Base-by-base conservation (phyloP, 2,888 invertebrate genomes). In the Cryptophagus acutangulus region DNA sequence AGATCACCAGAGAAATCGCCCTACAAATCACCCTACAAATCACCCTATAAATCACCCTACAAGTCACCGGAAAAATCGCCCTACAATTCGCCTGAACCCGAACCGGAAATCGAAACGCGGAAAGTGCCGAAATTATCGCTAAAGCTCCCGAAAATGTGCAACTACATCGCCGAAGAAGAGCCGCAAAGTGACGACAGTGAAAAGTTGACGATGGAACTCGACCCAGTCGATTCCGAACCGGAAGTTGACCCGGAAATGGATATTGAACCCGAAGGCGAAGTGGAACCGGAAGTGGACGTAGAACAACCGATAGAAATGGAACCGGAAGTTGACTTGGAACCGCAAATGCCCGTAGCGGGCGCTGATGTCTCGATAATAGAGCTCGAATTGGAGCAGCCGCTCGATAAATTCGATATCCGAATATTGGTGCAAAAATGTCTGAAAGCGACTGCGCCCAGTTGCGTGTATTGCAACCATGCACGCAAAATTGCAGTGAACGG, bases 391-490 rank as follows among this genome's bases (percentile, higher is more conserved):
- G 81, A 87, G 58, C 81, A 77, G 45, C 83, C 85, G 10, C 63
- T 89, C 48, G 87, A 88, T 60, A 83, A 78, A 65, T 82, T 87
- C 65, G 78, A 82, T 42, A 72, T 84, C 29, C 77, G 82, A 55
- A 76, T 82, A 45, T 72, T 89, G 45, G 62, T 89, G 18, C 84
- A 84, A 61, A 81, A 82, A 48, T 88, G 87, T 66, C 70, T 89
- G 36, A 73, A 76, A 48, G 76, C 79, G 9, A 84, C 87, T 0
- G 77, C 81, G 58, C 71, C 77, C 4, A 73, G 74, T 45, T 91
- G 91, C 64, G 78, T 88, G 40, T 91, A 87, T 65, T 91, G 90
- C 61, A 87, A 89, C 62, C 88, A 90, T 71, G 88, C 87, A 0
- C 75, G 87, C 13, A 84, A 85, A 56, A 87, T 91, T 52, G 85